phyloP scores from a whole-genome alignment of 2,113 vertebrate species.

The Tragelaphus buxtoni region DNA sequence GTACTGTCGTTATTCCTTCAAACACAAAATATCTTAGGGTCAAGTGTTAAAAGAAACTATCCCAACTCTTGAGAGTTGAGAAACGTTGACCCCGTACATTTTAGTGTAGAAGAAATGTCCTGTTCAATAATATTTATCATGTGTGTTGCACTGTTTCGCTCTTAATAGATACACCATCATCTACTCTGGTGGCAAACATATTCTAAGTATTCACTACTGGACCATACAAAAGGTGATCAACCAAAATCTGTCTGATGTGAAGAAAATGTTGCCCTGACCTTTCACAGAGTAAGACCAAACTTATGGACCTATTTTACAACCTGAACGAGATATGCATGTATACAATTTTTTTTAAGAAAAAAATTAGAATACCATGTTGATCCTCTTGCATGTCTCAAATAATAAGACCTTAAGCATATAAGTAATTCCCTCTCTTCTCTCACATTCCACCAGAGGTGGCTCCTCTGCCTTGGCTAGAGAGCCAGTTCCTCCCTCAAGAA shows the following conservation, averaged over 20 bases:
- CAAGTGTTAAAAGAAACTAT: background rate
- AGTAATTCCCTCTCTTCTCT: background rate
- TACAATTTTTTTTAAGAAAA: constrained; percentile 12
- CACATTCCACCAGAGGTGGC: background rate
- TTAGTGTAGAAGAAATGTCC: background rate
- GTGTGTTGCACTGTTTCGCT: background rate
- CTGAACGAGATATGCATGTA: background rate
- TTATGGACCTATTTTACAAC: background rate
- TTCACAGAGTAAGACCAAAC: background rate
- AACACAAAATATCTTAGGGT: background rate
- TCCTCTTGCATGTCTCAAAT: background rate
- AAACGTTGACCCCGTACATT: background rate
- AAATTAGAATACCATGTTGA: background rate
- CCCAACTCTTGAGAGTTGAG: background rate
- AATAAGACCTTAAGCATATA: background rate
- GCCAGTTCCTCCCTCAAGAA: background rate
- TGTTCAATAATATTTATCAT: background rate
- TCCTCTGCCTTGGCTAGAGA: background rate
- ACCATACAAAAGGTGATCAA: background rate
- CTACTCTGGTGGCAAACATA: background rate
- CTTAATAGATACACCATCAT: background rate
- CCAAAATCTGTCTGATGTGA: background rate
- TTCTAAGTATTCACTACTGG: background rate
- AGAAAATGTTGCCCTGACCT: background rate
- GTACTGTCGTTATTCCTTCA: background rate